Evolutionary conservation across 1,140 invertebrate genomes (phyloP).

Genomic region (Agraylea sexmaculata): DNA sequence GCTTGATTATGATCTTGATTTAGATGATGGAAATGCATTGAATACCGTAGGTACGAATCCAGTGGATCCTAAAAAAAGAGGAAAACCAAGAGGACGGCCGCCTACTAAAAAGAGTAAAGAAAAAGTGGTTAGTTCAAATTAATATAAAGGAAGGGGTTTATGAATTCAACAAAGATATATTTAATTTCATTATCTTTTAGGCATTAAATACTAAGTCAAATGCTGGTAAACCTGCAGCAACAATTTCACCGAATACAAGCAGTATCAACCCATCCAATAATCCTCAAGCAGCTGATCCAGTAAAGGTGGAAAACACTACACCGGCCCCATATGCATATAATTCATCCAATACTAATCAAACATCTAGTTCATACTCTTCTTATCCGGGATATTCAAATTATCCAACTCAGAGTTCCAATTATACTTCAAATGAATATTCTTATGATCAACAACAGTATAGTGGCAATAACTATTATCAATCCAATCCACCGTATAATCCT

Average conservation of each 20-base stretch:
- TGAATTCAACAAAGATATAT: conserved; percentile 8
- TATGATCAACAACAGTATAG: conserved; percentile 32
- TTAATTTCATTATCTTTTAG: conserved; percentile 7
- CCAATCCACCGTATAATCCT: conserved; percentile 27
- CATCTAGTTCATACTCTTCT: conserved; percentile 24
- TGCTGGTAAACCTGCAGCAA: conserved; percentile 50
- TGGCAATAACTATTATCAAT: conserved; percentile 31
- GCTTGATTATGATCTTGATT: conserved; percentile 83
- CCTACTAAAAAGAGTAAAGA: conserved; percentile 19
- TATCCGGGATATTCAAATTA: conserved; percentile 30
- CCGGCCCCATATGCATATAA: conserved; percentile 25
- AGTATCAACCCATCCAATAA: conserved; percentile 12
- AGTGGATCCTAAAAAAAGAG: conserved; percentile 29
- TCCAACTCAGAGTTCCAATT: conserved; percentile 26
- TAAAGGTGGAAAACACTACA: conserved; percentile 24
- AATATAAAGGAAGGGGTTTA: conserved; percentile 6
- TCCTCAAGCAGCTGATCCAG: conserved; percentile 24
- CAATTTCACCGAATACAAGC: conserved; percentile 50
- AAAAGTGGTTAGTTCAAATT: conserved; percentile 24
- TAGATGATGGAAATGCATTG: conserved; percentile 42
- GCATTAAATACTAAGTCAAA: conserved; percentile 15
- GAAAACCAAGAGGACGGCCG: conserved; percentile 23
- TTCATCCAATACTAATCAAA: conserved; percentile 22
- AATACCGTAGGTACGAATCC: conserved; percentile 31
- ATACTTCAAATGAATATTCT: conserved; percentile 22